phyloP scores from a whole-genome alignment of 2,888 invertebrate species.

The Erannis defoliaria region DNA sequence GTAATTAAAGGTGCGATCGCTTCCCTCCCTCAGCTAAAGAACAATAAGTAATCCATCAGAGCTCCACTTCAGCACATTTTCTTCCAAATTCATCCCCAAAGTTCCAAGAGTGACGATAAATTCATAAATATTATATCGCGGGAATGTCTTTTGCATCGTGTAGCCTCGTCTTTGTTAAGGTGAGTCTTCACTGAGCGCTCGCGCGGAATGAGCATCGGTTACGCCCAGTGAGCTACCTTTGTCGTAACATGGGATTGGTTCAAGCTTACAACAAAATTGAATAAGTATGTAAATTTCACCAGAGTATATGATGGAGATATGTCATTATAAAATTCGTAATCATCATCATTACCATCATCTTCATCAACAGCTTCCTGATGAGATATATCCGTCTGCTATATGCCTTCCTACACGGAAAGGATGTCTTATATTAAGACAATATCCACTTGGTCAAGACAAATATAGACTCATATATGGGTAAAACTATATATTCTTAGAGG shows the following conservation, averaged over 20 bases:
- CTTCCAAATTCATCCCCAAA: slow-evolving; percentile 5
- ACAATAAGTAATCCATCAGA: background rate
- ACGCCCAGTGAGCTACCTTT: slow-evolving; percentile 5
- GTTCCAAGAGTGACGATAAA: slow-evolving; percentile 5
- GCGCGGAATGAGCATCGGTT: slow-evolving; percentile 10
- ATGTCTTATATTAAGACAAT: too few relatives aligned
- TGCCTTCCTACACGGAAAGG: too few relatives aligned
- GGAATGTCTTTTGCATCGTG: slow-evolving; percentile 11
- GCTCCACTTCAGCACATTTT: background rate
- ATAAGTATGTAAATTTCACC: background rate
- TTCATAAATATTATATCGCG: slow-evolving; percentile 19
- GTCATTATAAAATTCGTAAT: too few relatives aligned
- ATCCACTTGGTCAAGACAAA: too few relatives aligned
- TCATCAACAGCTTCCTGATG: too few relatives aligned
- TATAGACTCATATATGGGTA: too few relatives aligned
- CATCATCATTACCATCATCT: too few relatives aligned
- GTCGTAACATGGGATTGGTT: slow-evolving; percentile 7
- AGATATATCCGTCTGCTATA: too few relatives aligned
- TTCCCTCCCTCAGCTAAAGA: background rate
- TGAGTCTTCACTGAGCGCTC: slow-evolving; percentile 7
- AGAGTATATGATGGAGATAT: background rate
- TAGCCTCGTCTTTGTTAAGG: slow-evolving; percentile 14
- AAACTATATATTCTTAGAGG: too few relatives aligned
- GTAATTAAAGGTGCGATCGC: background rate
- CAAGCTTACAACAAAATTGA: slow-evolving; percentile 3